Evolutionary conservation across 2,113 vertebrate species (phyloP).

Genomic region (Notarius lentiginosus): DNA sequence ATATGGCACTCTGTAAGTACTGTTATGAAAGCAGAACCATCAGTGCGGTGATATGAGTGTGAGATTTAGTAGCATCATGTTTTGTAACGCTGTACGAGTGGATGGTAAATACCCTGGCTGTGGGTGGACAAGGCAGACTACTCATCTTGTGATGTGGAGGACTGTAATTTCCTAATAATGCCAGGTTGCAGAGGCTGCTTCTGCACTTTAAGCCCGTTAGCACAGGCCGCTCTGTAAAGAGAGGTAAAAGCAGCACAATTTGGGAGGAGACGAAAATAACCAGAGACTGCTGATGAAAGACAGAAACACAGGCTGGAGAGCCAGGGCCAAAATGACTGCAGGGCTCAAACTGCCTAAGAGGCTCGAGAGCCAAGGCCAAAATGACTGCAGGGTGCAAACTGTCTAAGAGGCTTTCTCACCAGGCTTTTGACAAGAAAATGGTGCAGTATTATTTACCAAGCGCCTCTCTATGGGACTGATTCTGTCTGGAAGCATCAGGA

Average conservation of each 20-base stretch:
- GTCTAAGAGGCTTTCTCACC: constrained; percentile 16
- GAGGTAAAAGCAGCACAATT: constrained; percentile 42
- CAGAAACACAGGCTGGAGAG: background rate
- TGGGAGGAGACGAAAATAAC: constrained; percentile 20
- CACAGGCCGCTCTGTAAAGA: background rate
- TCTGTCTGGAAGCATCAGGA: background rate
- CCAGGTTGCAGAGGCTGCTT: constrained; percentile 35
- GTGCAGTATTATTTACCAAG: constrained; percentile 24
- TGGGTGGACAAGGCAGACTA: constrained; percentile 36
- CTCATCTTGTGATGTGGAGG: constrained; percentile 16
- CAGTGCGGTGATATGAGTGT: constrained; percentile 20
- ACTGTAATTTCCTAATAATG: constrained; percentile 51
- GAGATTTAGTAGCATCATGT: constrained; percentile 19
- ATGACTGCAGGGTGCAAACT: constrained; percentile 30
- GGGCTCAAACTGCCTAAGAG: constrained; percentile 29
- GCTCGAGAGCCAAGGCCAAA: constrained; percentile 8
- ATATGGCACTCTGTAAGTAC: background rate
- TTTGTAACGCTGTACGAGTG: constrained; percentile 26
- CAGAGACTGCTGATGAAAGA: constrained; percentile 33
- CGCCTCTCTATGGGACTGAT: background rate
- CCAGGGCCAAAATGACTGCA: constrained; percentile 17
- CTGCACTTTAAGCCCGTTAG: constrained; percentile 11
- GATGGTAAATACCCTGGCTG: constrained; percentile 26
- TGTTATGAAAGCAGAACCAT: constrained; percentile 27
- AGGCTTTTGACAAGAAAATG: constrained; percentile 39